Evolutionary conservation across 2,797 vertebrate genomes (phyloP), one percentile per base, ranked within the genome.

Genomic region (Platalea minor): DNA sequence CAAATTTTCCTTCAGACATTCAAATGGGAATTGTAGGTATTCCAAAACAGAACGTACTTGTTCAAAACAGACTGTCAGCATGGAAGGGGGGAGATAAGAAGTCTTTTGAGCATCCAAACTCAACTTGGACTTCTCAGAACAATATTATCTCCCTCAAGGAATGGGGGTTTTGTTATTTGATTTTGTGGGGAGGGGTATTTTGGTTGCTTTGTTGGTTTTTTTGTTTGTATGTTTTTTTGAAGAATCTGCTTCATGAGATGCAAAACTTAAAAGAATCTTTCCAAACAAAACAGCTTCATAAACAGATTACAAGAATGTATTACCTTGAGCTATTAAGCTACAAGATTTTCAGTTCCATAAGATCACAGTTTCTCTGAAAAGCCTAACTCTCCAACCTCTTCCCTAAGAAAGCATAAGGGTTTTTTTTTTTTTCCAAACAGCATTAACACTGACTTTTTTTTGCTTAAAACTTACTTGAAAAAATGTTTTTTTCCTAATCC

Each of bases 141-240:
- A 74, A 0, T 28, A 37, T 39, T 57, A 39, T 24, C 24, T 65
- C 21, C 46, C 31, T 8, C 20, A 61, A 73, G 6, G 50, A 69
- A 75, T 3, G 0, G 2, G 0, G 4, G 5, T 0, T 41, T 54
- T 68, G 3, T 14, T 26, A 50, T 20, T 79, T 59, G 20, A 31
- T 77, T 69, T 85, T 51, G 33, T 35, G 28, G 13, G 33, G 6
- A 59, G 1, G 1, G 2, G 4, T 45, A 50, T 29, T 73, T 41
- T 33, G 25, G 16, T 48, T 68, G 13, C 4, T 31, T 81, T 13
- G 26, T 39, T 18, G 2, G 3, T 43, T 8, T 0, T 56, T 18
- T 53, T 33, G 24, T 8, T 28, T 28, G 8, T 23, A 56, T 18
- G 10, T 26, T 31, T 18, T 18, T 18, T 60, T 25, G 17, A 77